A percentile compares a stretch with the other conserved stretches of the same genome.
Evolutionary conservation across 1,140 invertebrate genomes (phyloP).

Genomic region (Drosophila hydei): DNA sequence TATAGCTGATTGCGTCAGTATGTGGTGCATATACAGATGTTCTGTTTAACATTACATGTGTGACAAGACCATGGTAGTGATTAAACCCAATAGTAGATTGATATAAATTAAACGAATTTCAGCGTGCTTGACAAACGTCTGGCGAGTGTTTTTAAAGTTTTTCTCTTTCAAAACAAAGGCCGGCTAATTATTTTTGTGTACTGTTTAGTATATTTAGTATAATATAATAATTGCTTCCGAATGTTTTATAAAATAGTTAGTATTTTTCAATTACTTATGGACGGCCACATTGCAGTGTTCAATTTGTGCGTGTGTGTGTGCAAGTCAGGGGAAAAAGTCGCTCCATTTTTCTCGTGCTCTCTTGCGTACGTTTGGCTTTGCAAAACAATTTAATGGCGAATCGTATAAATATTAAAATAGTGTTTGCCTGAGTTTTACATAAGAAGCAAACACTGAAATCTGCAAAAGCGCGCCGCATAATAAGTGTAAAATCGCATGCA

Average conservation of each 20-base stretch:
- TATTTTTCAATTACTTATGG: conserved; percentile 13
- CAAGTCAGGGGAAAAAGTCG: conserved; percentile 72
- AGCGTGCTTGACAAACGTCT: not conserved
- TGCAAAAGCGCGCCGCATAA: conserved; percentile 30
- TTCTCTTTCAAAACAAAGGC: conserved; percentile 19
- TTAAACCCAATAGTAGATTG: not conserved
- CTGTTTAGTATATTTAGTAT: conserved; percentile 27
- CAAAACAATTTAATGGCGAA: conserved; percentile 52
- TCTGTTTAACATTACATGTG: not conserved
- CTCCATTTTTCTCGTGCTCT: conserved; percentile 76
- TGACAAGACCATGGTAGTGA: not conserved
- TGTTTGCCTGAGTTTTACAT: conserved; percentile 50
- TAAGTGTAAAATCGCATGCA: conserved; percentile 31
- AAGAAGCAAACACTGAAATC: conserved; percentile 20
- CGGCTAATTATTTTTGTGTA: conserved; percentile 12
- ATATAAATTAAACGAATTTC: not conserved
- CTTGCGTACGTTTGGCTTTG: conserved; percentile 66
- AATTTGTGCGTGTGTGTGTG: conserved; percentile 64
- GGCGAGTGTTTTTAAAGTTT: not conserved
- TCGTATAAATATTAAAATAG: conserved; percentile 46
- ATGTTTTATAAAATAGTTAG: not conserved
- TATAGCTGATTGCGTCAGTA: conserved; percentile 1
- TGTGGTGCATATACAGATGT: conserved; percentile 4
- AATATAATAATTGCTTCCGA: not conserved
- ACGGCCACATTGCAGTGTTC: conserved; percentile 47